Evolutionary conservation across 2,113 vertebrate genomes (phyloP).

Genomic region (Cryptotis parvus): DNA sequence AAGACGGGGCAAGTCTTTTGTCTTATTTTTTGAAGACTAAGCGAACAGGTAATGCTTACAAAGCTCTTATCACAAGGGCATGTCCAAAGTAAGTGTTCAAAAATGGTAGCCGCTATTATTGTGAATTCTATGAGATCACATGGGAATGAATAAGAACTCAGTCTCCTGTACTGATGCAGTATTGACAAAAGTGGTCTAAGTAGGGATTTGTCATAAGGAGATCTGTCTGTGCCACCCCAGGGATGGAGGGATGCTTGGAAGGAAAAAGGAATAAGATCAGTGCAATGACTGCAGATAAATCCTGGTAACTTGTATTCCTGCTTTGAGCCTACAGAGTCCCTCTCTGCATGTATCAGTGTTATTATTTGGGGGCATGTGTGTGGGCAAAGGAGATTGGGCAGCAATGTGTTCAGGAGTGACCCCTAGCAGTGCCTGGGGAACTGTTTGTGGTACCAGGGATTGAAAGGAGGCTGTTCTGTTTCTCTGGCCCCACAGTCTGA

Average conservation of each 20-base stretch:
- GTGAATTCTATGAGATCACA: background rate
- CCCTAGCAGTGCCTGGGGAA: too few relatives aligned
- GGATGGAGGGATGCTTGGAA: background rate
- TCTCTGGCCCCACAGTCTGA: too few relatives aligned
- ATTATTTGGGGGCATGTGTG: too few relatives aligned
- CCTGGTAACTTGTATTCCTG: background rate
- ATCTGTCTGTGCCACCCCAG: background rate
- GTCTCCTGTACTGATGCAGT: background rate
- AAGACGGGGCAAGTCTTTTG: background rate
- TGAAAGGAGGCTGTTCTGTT: too few relatives aligned
- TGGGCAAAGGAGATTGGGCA: too few relatives aligned
- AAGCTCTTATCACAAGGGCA: background rate
- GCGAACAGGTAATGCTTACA: background rate
- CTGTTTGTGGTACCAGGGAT: too few relatives aligned
- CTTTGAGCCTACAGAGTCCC: background rate
- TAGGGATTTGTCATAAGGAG: background rate
- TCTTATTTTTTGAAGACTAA: background rate
- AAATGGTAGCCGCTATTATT: background rate
- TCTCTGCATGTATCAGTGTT: background rate
- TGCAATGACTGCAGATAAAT: background rate
- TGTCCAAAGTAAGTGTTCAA: background rate
- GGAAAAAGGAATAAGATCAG: background rate
- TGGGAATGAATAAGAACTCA: slow-evolving; percentile 4
- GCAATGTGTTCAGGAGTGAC: too few relatives aligned
- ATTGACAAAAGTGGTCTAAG: background rate